phyloP scores from a whole-genome alignment of 1,140 invertebrate genomes.

The Anastrepha obliqua region DNA sequence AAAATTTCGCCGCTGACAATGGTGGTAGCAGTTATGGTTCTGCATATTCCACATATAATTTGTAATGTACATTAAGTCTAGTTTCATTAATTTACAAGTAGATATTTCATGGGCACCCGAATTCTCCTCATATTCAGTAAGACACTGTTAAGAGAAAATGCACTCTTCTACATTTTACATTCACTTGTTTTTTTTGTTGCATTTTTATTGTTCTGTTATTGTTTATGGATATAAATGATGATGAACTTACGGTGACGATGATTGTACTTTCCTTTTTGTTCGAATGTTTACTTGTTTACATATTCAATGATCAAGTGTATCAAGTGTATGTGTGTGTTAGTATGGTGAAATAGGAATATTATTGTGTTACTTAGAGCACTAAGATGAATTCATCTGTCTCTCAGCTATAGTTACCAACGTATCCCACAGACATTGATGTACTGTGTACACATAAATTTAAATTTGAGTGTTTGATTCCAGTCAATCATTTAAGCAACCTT shows the following conservation, averaged over 20 bases:
- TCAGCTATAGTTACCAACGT: neutral
- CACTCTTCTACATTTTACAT: no score
- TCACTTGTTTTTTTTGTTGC: neutral
- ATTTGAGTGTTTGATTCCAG: neutral
- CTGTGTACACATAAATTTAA: neutral
- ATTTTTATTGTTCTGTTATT: slow-evolving; percentile 22
- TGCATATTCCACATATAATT: no score
- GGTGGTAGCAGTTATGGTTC: no score
- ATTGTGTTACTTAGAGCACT: neutral
- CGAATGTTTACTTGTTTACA: neutral
- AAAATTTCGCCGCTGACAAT: no score
- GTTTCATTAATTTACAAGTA: no score
- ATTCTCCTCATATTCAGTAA: no score
- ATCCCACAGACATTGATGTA: neutral
- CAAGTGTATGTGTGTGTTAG: neutral
- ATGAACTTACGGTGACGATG: slow-evolving; percentile 15
- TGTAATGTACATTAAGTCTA: no score
- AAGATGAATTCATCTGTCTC: neutral
- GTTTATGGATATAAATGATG: slow-evolving; percentile 40
- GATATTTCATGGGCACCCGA: no score
- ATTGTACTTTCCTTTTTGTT: neutral
- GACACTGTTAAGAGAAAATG: no score
- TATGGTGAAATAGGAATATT: slow-evolving; percentile 3
- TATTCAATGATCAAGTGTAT: neutral
- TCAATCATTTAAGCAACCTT: neutral